phyloP scores from a whole-genome alignment of 2,797 vertebrate species.

The Siniperca scherzeri region DNA sequence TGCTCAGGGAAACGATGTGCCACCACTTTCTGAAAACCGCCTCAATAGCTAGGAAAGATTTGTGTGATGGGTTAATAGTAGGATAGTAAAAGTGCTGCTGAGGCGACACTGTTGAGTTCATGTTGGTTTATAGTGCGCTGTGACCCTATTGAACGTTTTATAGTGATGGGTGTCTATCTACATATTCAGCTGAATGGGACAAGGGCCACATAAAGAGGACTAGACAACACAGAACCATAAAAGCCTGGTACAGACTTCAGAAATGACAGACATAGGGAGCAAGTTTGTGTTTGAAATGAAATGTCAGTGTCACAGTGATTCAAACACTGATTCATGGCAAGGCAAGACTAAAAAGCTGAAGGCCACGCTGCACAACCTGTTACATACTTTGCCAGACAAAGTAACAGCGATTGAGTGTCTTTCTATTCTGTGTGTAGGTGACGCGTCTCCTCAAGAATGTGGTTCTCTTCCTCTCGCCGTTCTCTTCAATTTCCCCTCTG shows the following conservation, averaged over 20 bases:
- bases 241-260: slow-evolving; percentile 31
- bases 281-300: slow-evolving; percentile 17
- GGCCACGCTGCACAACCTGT: slow-evolving; percentile 67
- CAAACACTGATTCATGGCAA: slow-evolving; percentile 18
- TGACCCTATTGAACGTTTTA: slow-evolving; percentile 67
- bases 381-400: slow-evolving; percentile 55
- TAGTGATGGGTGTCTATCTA: slow-evolving; percentile 67
- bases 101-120: slow-evolving; percentile 59
- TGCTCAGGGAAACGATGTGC: slow-evolving; percentile 29
- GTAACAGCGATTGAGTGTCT: slow-evolving; percentile 69
- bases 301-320: slow-evolving; percentile 24
- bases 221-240: slow-evolving; percentile 35
- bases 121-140: slow-evolving; percentile 61
- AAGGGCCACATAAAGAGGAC: slow-evolving; percentile 44
- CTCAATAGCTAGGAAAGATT: slow-evolving; percentile 70
- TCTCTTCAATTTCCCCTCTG: slow-evolving; percentile 79
- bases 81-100: slow-evolving; percentile 65
- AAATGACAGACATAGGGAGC: slow-evolving; percentile 23
- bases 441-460: slow-evolving; percentile 83
- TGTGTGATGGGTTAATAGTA: slow-evolving; percentile 78
- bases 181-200: slow-evolving; percentile 56
- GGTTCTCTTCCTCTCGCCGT: slow-evolving; percentile 79
- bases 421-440: slow-evolving; percentile 74
- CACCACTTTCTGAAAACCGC: slow-evolving; percentile 32
- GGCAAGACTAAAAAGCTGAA: slow-evolving; percentile 3